Conservation (phyloP, 2,797 vertebrate genomes). For the Clarias platycephalus region DNA sequence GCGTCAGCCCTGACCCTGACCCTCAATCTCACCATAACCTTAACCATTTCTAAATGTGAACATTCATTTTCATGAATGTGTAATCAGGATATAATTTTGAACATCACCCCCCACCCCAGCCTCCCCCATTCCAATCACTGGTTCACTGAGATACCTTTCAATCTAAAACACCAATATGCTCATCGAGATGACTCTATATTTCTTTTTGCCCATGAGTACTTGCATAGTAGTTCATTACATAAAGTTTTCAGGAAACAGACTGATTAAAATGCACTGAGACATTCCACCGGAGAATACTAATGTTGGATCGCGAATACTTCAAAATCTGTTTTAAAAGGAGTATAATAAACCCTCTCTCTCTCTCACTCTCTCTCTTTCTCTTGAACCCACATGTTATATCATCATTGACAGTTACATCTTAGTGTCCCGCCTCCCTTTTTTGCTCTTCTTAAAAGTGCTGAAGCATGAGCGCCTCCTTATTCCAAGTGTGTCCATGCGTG, state of each 20-base stretch:
- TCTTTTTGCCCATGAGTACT: background rate
- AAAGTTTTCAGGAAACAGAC: background rate
- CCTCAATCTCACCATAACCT: background rate
- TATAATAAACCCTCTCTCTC: background rate
- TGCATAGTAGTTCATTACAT: background rate
- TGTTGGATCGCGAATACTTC: background rate
- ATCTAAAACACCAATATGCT: background rate
- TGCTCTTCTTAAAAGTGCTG: conserved; percentile 43
- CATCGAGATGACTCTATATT: background rate
- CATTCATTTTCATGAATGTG: background rate
- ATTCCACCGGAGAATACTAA: background rate
- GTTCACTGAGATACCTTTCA: background rate
- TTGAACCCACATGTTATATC: background rate
- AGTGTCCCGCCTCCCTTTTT: conserved; percentile 35
- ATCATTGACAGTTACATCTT: conserved; percentile 15
- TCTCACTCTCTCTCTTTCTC: background rate
- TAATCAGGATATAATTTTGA: background rate
- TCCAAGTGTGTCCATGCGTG: conserved; percentile 49
- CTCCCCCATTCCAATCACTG: background rate
- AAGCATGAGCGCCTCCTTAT: conserved; percentile 45
- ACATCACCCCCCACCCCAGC: background rate
- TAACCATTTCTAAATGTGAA: background rate
- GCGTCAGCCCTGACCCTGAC: background rate
- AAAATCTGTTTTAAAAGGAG: conserved; percentile 7
- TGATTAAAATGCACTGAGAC: background rate